A percentile compares a stretch with the other conserved stretches of the same genome.
Conservation (phyloP, 2,113 vertebrate species). For the Lynx canadensis region DNA sequence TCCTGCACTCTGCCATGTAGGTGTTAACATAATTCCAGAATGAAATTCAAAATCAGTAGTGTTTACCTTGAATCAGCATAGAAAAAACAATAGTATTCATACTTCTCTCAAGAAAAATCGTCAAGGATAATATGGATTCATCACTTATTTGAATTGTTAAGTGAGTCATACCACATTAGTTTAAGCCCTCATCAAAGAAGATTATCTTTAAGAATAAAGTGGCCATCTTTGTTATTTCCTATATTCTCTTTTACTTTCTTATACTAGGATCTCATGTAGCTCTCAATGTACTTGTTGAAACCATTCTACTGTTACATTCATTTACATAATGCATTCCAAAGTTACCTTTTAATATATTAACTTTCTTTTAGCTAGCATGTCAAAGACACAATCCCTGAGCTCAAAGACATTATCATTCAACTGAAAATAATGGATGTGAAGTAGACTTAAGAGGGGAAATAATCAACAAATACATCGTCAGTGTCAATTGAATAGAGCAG, state of each 20-base stretch:
- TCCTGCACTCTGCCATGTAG: neutral
- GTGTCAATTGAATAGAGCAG: neutral
- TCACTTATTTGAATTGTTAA: conserved; percentile 11
- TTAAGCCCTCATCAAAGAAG: neutral
- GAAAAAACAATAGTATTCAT: neutral
- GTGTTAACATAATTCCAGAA: neutral
- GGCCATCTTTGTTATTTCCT: neutral
- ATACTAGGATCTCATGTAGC: neutral
- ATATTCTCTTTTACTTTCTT: neutral
- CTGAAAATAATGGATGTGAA: neutral
- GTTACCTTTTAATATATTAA: conserved; percentile 29
- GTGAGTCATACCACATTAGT: neutral
- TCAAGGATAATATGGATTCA: neutral
- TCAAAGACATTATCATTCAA: neutral
- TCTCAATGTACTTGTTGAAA: neutral
- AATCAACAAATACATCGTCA: neutral
- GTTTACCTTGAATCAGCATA: neutral
- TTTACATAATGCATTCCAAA: neutral
- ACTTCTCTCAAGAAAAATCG: neutral
- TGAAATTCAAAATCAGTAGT: neutral
- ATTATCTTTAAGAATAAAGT: neutral
- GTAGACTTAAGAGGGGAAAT: neutral
- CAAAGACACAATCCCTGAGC: neutral
- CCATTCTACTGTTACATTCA: neutral
- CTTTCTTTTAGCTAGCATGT: neutral